phyloP scores from a whole-genome alignment of 2,888 invertebrate genomes.

The Lasioglossum villosulum region DNA sequence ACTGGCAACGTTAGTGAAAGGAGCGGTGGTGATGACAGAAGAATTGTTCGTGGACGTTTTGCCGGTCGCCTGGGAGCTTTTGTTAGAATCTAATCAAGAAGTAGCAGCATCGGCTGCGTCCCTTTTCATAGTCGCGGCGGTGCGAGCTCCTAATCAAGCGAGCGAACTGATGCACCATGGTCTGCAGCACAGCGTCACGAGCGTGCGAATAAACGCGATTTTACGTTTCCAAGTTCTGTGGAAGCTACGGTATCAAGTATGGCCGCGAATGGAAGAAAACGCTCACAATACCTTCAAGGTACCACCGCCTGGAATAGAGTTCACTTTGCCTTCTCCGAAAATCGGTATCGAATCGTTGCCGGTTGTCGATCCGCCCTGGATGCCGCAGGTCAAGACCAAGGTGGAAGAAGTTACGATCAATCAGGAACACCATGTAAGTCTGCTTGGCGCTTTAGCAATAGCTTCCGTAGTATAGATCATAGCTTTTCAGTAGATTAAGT shows the following conservation, averaged over 20 bases:
- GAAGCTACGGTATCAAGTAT: conserved; percentile 98
- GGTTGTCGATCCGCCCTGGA: conserved; percentile 99
- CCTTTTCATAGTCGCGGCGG: conserved; percentile 96
- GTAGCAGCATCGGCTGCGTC: conserved; percentile 94
- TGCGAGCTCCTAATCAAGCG: conserved; percentile 95
- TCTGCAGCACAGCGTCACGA: conserved; percentile 93
- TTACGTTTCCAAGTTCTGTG: conserved; percentile 97
- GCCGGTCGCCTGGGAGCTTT: conserved; percentile 97
- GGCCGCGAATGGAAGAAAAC: conserved; percentile 99
- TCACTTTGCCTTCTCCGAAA: conserved; percentile 99
- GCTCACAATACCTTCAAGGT: conserved; percentile 98
- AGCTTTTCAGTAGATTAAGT: conserved; percentile 37
- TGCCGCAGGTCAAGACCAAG: conserved; percentile 98
- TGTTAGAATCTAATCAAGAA: conserved; percentile 96
- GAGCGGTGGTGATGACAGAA: conserved; percentile 94
- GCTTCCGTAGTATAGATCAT: conserved; percentile 20
- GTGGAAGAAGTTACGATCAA: conserved; percentile 99
- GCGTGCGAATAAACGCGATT: conserved; percentile 93
- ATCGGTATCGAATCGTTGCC: conserved; percentile 98
- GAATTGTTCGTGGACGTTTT: conserved; percentile 95
- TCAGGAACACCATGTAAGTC: conserved; percentile 96
- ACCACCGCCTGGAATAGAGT: conserved; percentile 99
- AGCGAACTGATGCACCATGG: conserved; percentile 95
- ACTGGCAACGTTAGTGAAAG: conserved; percentile 94
- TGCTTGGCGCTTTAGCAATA: conserved; percentile 38